Conservation (phyloP, 2,888 invertebrate species). For the Itoplectis maculator region DNA sequence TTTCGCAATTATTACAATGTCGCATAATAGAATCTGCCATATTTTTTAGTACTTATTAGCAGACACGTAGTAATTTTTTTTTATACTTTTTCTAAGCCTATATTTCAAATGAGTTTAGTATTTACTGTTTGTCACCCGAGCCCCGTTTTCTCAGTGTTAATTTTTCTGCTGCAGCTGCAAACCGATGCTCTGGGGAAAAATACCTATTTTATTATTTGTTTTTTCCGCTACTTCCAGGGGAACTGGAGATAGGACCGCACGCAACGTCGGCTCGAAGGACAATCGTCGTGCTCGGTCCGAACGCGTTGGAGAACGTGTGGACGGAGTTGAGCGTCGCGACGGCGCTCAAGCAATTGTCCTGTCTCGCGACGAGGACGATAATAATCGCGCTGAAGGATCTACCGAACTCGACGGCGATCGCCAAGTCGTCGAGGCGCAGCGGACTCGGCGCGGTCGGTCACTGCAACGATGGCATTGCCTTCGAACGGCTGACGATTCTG, state of each 20-base stretch:
- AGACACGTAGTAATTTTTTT: too few relatives aligned
- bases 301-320: slow-evolving; percentile 85
- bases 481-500: slow-evolving; percentile 77
- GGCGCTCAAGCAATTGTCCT: slow-evolving; percentile 85
- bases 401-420: slow-evolving; percentile 81
- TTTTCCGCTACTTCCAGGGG: slow-evolving; percentile 85
- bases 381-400: slow-evolving; percentile 84
- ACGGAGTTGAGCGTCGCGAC: slow-evolving; percentile 83
- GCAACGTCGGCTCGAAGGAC: slow-evolving; percentile 86
- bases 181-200: too few relatives aligned
- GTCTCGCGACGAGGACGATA: slow-evolving; percentile 79
- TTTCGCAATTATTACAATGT: too few relatives aligned
- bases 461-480: slow-evolving; percentile 82
- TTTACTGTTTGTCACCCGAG: too few relatives aligned
- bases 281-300: slow-evolving; percentile 85
- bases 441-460: slow-evolving; percentile 84
- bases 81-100: too few relatives aligned
- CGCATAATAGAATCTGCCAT: too few relatives aligned
- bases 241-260: slow-evolving; percentile 86
- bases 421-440: slow-evolving; percentile 85
- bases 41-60: too few relatives aligned
- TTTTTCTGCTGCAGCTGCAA: too few relatives aligned
- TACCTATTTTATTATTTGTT: too few relatives aligned
- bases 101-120: too few relatives aligned
- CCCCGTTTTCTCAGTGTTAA: too few relatives aligned